Base-by-base conservation (phyloP, 2,888 invertebrate species). In the Argynnis bischoffii region DNA sequence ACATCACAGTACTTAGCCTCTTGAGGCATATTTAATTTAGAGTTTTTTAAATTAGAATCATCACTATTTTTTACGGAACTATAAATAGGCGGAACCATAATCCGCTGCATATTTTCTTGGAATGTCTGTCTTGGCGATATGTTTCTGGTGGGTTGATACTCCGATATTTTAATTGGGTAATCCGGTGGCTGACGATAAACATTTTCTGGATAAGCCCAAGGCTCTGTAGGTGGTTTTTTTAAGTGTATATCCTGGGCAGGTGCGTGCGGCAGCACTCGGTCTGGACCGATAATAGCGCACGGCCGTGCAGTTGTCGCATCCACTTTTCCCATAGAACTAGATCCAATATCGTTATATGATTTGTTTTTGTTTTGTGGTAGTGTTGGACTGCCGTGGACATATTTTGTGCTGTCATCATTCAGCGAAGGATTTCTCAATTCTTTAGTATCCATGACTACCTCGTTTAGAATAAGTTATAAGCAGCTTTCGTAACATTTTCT, bases 81-180 rank as follows among this genome's bases (percentile, higher is more conserved):
- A 74, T 87, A 90, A 60, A 84, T 81, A 51, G 92, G 90, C 54
- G 91, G 89, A 73, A 93, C 88, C 84, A 90, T 88, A 61, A 93
- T 88, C 70, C 93, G 86, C 74, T 85, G 91, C 93, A 93, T 93
- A 70, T 93, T 92, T 79, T 93, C 93, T 83, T 93, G 93, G 84
- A 89, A 93, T 83, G 93, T 93, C 83, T 92, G 92, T 83, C 93
- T 85, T 50, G 93, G 93, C 76, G 93, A 93, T 85, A 93, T 93
- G 84, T 93, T 92, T 80, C 90, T 84, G 69, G 85, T 78, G 64
- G 87, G 87, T 69, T 87, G 87, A 76, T 85, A 88, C 63, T 80
- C 86, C 31, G 79, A 67, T 69, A 86, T 74, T 74, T 90, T 92
- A 70, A 81, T 85, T 57, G 87, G 83, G 77, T 90, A 89, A 64